Conservation (phyloP, 2,797 vertebrate species). For the Octomys mimax region DNA sequence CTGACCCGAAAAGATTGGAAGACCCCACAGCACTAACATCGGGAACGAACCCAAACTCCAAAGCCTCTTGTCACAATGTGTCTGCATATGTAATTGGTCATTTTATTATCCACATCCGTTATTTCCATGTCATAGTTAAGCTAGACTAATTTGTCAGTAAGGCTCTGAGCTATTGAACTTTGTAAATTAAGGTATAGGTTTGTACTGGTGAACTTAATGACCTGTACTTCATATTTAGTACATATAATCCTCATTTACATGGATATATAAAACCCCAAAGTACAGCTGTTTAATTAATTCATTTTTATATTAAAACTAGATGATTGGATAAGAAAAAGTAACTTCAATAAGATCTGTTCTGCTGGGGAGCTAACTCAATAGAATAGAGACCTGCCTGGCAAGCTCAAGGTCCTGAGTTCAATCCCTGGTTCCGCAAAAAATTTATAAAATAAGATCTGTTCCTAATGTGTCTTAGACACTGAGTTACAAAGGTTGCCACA, state of each 20-base stretch:
- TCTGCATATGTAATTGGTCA: background rate
- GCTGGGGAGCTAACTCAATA: no score
- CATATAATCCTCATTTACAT: background rate
- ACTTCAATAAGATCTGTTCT: background rate
- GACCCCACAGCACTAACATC: background rate
- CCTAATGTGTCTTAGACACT: background rate
- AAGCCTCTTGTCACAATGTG: background rate
- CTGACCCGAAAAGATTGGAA: background rate
- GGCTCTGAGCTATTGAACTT: background rate
- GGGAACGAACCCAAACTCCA: slow-evolving; percentile 15
- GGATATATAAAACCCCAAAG: background rate
- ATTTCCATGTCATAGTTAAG: background rate
- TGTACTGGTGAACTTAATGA: background rate
- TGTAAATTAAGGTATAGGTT: background rate
- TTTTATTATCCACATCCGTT: background rate
- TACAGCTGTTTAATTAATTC: background rate
- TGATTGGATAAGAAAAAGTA: background rate
- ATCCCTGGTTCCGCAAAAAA: no score
- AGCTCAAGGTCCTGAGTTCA: no score
- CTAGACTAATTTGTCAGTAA: background rate
- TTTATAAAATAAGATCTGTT: background rate
- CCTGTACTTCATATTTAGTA: slow-evolving; percentile 41
- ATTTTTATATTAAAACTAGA: slow-evolving; percentile 34
- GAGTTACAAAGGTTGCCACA: slow-evolving; percentile 34
- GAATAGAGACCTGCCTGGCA: no score